A percentile compares a stretch with the other conserved stretches of the same genome.
These are phyloP conservation scores for Zelostemma sp. DNA, from an alignment of 1,140 invertebrate genomes.

Conservation along the genomic window DNA sequence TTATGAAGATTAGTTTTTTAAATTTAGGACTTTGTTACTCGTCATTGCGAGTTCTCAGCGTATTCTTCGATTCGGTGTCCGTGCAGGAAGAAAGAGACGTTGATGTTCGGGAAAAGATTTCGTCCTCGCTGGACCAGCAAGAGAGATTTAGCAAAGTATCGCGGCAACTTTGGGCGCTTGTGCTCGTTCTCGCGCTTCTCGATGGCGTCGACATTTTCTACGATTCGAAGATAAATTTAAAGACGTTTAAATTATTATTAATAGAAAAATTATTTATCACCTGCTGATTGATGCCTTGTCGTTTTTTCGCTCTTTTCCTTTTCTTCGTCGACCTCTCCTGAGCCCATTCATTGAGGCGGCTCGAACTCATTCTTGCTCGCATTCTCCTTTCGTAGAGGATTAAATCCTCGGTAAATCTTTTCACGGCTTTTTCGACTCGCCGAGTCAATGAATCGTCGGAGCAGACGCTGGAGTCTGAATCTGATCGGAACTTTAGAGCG, in stretches of 20 bases:
- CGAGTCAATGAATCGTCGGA: constrained; percentile 49
- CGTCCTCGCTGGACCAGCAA: not conserved
- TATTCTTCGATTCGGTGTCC: too few species aligned
- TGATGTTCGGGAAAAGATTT: too few species aligned
- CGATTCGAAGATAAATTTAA: not conserved
- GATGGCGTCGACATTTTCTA: not conserved
- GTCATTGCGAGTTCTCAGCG: too few species aligned
- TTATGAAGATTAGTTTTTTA: too few species aligned
- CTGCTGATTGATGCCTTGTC: not conserved
- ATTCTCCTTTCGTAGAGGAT: constrained; percentile 55
- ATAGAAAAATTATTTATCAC: not conserved
- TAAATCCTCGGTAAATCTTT: constrained; percentile 58
- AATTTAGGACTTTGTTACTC: too few species aligned
- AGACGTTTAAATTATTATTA: too few species aligned
- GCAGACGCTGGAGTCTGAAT: constrained; percentile 17
- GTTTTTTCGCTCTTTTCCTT: not conserved
- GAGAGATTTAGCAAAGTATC: not conserved
- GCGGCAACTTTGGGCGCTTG: too few species aligned
- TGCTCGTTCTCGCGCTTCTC: not conserved
- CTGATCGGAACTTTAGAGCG: constrained; percentile 20
- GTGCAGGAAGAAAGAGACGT: too few species aligned
- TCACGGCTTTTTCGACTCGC: constrained; percentile 53
- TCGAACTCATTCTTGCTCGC: constrained; percentile 34
- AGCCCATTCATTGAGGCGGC: constrained; percentile 16
- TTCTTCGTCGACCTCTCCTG: not conserved